phyloP scores from a whole-genome alignment of 2,797 vertebrate genomes.

The Bryconaethiops microstoma region DNA sequence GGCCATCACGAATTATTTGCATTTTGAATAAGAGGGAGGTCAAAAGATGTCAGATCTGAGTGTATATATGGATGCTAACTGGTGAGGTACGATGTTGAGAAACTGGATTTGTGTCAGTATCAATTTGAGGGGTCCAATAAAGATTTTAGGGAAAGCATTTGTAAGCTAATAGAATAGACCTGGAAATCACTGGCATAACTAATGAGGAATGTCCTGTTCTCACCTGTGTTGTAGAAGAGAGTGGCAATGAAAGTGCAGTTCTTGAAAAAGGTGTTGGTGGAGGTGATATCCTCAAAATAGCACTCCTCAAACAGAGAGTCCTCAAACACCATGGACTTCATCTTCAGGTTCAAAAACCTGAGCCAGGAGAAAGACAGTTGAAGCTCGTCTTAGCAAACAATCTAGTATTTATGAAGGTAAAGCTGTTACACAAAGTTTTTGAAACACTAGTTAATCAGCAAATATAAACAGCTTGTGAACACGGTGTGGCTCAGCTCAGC shows the following conservation, averaged over 20 bases:
- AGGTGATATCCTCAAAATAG: constrained; percentile 95
- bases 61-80: too few species aligned
- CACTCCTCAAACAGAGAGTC: constrained; percentile 96
- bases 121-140: too few species aligned
- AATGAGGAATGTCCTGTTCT: neutral
- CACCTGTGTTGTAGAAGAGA: constrained; percentile 96
- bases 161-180: neutral
- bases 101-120: too few species aligned
- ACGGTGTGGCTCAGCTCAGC: neutral
- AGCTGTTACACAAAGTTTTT: neutral
- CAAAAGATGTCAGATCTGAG: too few species aligned
- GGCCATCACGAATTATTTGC: too few species aligned
- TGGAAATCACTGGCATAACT: neutral
- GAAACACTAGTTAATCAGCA: neutral
- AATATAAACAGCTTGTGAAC: neutral
- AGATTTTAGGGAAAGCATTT: too few species aligned
- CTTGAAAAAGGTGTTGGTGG: constrained; percentile 96
- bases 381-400: neutral
- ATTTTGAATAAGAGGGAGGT: too few species aligned
- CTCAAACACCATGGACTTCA: constrained; percentile 95
- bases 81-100: too few species aligned
- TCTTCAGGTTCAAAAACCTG: constrained; percentile 92
- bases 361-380: constrained; percentile 1
- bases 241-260: constrained; percentile 97
- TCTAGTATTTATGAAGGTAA: neutral